Base-by-base conservation (phyloP, 2,888 invertebrate species). In the Drosophila paracracens region DNA sequence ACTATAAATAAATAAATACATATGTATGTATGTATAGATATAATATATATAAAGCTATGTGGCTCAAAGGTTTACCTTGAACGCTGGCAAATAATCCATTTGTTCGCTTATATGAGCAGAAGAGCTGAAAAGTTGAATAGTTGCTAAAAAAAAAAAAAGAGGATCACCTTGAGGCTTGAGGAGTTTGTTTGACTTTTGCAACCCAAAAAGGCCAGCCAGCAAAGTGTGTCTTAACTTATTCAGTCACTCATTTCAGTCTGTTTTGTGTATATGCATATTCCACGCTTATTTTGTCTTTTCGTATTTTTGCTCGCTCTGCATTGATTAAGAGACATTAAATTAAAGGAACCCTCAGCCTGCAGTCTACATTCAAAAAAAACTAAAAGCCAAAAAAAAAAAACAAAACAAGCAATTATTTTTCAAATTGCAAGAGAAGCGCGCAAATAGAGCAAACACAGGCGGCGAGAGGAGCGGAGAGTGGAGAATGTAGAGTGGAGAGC, bases 161-260 rank as follows among this genome's bases (percentile, higher is more conserved):
- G 68, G 80, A 63, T 81, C 80, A 81, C 80, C 80, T 81, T 81
- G 80, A 75, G 82, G 46, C 25, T 46, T 46, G 46, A 46, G 21
- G 21, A 46, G 40, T 79, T 66, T 79, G 66, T 77, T 77, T 81
- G 81, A 81, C 70, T 79, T 74, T 81, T 77, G 79, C 70, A 78
- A 81, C 79, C 59, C 66, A 77, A 73, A 76, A 77, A 68, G 53
- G 46, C 46, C 25, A 51, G 52, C 29, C 40, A 54, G 46, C 35
- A 53, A 43, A 54, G 43, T 67, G 38, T 51, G 50, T 66, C 36
- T 54, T 46, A 46, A 46, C 46, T 62, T 59, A 57, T 69, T 57
- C n/a, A 18, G 58, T 75, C 29, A 46, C 27, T 61, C 43, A 53
- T 43, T 54, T 59, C 53, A 21, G 46, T 29, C 27, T 50, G 46